Percentiles rank a stretch among this genome's conserved stretches.
phyloP scores from a whole-genome alignment of 2,888 invertebrate genomes.

The Holacanthella duospinosa region DNA sequence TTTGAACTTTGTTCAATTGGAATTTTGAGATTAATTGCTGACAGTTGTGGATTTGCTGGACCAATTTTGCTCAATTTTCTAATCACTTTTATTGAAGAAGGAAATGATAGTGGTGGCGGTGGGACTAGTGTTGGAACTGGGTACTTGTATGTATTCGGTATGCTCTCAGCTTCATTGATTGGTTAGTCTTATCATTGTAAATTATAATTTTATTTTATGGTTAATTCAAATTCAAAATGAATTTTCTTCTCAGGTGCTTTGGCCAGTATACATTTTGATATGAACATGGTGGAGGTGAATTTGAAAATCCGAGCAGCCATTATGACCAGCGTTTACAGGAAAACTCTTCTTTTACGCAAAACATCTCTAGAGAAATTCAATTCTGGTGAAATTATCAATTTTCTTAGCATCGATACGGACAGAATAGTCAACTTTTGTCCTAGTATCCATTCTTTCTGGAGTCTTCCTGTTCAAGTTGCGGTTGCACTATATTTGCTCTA shows the following conservation, averaged over 20 bases:
- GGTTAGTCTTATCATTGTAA: slow-evolving; percentile 46
- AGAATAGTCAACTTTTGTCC: slow-evolving; percentile 90
- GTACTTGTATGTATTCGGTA: slow-evolving; percentile 55
- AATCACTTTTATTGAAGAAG: slow-evolving; percentile 64
- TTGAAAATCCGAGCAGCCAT: slow-evolving; percentile 78
- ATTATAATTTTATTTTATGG: neutral
- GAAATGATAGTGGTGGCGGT: slow-evolving; percentile 45
- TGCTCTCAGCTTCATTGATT: slow-evolving; percentile 56
- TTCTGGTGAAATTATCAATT: slow-evolving; percentile 84
- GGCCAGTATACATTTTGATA: slow-evolving; percentile 79
- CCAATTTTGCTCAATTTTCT: slow-evolving; percentile 76
- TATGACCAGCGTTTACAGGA: slow-evolving; percentile 69
- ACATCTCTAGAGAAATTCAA: slow-evolving; percentile 44
- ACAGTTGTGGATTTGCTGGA: slow-evolving; percentile 74
- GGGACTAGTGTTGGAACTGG: slow-evolving; percentile 44
- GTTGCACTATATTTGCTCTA: slow-evolving; percentile 48
- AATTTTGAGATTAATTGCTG: slow-evolving; percentile 67
- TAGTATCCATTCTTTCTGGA: slow-evolving; percentile 94
- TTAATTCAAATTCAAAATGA: too few relatives aligned
- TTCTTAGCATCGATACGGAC: slow-evolving; percentile 93
- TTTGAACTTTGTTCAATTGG: slow-evolving; percentile 75
- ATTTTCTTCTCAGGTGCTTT: slow-evolving; percentile 58
- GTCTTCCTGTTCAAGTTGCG: slow-evolving; percentile 69
- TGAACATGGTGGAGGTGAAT: slow-evolving; percentile 69
- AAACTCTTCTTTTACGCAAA: slow-evolving; percentile 48